Evolutionary conservation across 2,888 invertebrate species (phyloP).

Genomic region (Tachina lurida): DNA sequence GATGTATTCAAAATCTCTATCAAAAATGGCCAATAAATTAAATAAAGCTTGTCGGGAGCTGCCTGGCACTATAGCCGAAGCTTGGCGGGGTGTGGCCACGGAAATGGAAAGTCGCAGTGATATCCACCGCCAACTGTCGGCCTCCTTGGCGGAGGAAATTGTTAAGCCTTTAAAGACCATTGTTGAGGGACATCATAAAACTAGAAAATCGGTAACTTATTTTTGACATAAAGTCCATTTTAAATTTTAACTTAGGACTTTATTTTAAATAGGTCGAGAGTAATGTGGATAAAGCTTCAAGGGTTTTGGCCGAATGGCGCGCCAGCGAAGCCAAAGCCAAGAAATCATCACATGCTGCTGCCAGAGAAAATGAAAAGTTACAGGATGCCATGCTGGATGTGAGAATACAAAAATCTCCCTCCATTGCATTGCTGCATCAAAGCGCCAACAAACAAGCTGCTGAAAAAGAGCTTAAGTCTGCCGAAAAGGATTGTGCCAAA

Average conservation of each 20-base stretch:
- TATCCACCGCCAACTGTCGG: conserved; percentile 92
- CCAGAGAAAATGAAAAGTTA: conserved; percentile 95
- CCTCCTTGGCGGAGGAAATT: conserved; percentile 92
- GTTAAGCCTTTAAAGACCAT: conserved; percentile 92
- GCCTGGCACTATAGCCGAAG: conserved; percentile 91
- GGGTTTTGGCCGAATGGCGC: conserved; percentile 92
- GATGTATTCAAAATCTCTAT: conserved; percentile 94
- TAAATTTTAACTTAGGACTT: neutral
- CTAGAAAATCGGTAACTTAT: conserved; percentile 87
- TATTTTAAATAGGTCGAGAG: conserved; percentile 85
- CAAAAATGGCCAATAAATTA: conserved; percentile 93
- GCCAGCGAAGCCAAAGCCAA: conserved; percentile 94
- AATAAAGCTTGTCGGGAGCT: conserved; percentile 91
- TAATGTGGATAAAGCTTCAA: conserved; percentile 93
- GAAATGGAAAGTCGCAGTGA: conserved; percentile 97
- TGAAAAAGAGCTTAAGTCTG: conserved; percentile 83
- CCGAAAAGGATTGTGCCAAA: conserved; percentile 88
- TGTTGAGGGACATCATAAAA: conserved; percentile 88
- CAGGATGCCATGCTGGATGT: conserved; percentile 89
- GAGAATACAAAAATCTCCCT: conserved; percentile 83
- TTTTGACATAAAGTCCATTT: neutral
- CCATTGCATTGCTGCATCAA: conserved; percentile 81
- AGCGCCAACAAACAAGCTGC: conserved; percentile 80
- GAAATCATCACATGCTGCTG: conserved; percentile 92
- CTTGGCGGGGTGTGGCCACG: conserved; percentile 95